Percentiles rank a stretch among this genome's conserved stretches.
Evolutionary conservation across 2,888 invertebrate genomes (phyloP).

Genomic region (Cephus sareptanus): DNA sequence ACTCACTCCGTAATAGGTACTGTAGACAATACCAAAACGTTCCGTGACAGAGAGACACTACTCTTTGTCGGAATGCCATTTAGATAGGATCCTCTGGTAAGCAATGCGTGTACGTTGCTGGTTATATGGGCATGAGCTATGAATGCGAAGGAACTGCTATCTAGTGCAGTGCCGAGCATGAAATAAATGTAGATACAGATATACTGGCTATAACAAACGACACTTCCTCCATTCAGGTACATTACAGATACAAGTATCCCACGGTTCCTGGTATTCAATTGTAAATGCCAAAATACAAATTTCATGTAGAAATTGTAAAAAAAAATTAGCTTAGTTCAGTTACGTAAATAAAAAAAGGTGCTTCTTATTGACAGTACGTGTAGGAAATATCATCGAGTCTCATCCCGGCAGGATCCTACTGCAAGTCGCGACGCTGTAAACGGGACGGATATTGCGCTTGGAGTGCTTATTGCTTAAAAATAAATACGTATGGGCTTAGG

Average conservation of each 20-base stretch:
- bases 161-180: not conserved
- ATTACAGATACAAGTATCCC: not conserved
- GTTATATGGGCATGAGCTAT: not conserved
- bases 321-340: not conserved
- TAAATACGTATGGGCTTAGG: not conserved
- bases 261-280: not conserved
- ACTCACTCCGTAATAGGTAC: not conserved
- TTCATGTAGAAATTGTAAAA: not conserved
- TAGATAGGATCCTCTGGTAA: conserved; percentile 18
- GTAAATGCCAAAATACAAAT: not conserved
- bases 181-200: not conserved
- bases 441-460: not conserved
- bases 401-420: not conserved
- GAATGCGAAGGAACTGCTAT: not conserved
- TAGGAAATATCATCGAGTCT: not conserved
- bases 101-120: conserved; percentile 4
- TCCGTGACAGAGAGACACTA: conserved; percentile 15
- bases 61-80: conserved; percentile 20
- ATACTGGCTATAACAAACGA: not conserved
- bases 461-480: not conserved
- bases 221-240: not conserved
- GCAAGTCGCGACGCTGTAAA: not conserved
- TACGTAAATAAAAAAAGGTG: not conserved
- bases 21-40: not conserved
- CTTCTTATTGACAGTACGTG: not conserved